Percentiles rank a stretch among this genome's conserved stretches.
Evolutionary conservation across 2,888 invertebrate species (phyloP).

Genomic region (Cabera pusaria): DNA sequence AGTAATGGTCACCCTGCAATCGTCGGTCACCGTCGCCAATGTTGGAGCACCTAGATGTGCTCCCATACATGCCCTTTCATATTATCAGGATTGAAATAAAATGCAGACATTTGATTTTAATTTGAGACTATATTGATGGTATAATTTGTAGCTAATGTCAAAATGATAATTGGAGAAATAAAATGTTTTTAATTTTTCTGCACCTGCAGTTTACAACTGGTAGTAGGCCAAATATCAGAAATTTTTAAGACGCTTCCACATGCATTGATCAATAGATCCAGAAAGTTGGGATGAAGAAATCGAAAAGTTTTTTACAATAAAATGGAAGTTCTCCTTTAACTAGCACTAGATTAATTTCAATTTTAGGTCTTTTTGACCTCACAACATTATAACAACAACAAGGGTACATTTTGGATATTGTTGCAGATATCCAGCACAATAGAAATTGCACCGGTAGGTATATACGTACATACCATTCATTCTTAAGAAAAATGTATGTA

Average conservation of each 20-base stretch:
- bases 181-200: too few relatives aligned
- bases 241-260: too few relatives aligned
- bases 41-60: too few relatives aligned
- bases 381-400: conserved; percentile 11
- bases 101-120: conserved; percentile 57
- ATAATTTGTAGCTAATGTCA: conserved; percentile 45
- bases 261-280: conserved; percentile 1
- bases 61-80: too few relatives aligned
- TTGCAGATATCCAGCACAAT: conserved; percentile 29
- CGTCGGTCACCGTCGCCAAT: too few relatives aligned
- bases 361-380: conserved; percentile 5
- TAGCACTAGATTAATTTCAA: conserved; percentile 11
- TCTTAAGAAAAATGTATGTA: conserved; percentile 55
- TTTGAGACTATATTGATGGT: conserved; percentile 68
- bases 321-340: conserved; percentile 4
- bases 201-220: too few relatives aligned
- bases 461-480: conserved; percentile 43
- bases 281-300: too few relatives aligned
- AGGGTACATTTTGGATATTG: too few relatives aligned
- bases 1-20: too few relatives aligned
- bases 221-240: too few relatives aligned
- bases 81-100: too few relatives aligned
- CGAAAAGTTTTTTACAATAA: too few relatives aligned
- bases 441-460: conserved; percentile 36
- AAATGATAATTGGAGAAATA: conserved; percentile 37